These are phyloP conservation scores for Omphaloscelis lunosa DNA, from an alignment of 2,888 invertebrate genomes.

Conservation along the genomic window DNA sequence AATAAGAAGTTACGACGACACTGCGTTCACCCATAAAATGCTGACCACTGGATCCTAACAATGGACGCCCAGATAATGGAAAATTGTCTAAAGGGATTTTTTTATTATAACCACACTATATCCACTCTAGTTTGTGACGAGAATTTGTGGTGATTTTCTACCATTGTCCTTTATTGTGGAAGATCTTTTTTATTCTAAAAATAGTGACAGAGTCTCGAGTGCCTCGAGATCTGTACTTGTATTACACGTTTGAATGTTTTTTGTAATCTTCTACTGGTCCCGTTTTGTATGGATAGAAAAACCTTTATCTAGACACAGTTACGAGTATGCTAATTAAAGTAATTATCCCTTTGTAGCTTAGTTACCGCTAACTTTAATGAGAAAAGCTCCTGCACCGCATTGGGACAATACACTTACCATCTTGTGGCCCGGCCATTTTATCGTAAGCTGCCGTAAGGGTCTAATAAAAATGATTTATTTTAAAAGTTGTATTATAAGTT, in stretches of 20 bases:
- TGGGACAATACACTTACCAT: constrained; percentile 48
- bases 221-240: constrained; percentile 22
- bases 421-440: constrained; percentile 51
- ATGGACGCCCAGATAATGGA: constrained; percentile 87
- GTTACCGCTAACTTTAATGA: constrained; percentile 61
- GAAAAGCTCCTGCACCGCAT: constrained; percentile 43
- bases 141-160: constrained; percentile 82
- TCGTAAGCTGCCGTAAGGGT: constrained; percentile 54
- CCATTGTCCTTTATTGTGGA: constrained; percentile 73
- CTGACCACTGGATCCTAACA: constrained; percentile 85
- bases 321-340: constrained; percentile 59
- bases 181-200: constrained; percentile 60
- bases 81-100: constrained; percentile 88
- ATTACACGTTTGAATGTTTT: constrained; percentile 20
- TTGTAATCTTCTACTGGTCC: constrained; percentile 4
- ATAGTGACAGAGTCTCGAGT: constrained; percentile 35
- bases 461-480: constrained; percentile 66
- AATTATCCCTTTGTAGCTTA: constrained; percentile 57
- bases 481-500: constrained; percentile 53
- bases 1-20: constrained; percentile 88
- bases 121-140: constrained; percentile 80
- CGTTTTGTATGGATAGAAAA: constrained; percentile 25
- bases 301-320: constrained; percentile 18
- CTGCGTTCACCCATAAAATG: constrained; percentile 83
- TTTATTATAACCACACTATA: constrained; percentile 85